phyloP scores from a whole-genome alignment of 1,140 invertebrate species.

The Littorina saxatilis region DNA sequence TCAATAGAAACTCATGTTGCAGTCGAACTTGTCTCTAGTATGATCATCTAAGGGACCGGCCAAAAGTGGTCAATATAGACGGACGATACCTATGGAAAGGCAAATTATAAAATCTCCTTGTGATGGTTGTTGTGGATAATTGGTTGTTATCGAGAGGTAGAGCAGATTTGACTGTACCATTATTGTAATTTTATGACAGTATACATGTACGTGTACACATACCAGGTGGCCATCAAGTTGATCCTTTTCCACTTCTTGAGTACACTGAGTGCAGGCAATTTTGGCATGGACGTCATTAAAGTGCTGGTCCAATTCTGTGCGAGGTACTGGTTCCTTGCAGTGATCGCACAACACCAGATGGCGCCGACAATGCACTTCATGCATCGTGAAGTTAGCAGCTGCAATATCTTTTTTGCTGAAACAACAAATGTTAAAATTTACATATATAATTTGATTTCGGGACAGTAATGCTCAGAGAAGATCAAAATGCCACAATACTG shows the following conservation, averaged over 20 bases:
- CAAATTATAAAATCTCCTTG: too few relatives aligned
- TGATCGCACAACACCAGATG: conserved; percentile 75
- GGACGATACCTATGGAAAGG: too few relatives aligned
- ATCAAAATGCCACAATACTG: neutral
- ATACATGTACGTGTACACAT: too few relatives aligned
- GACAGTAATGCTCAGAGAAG: neutral
- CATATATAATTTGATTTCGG: neutral
- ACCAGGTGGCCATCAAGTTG: conserved; percentile 76
- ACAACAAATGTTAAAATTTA: conserved; percentile 26
- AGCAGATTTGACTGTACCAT: too few relatives aligned
- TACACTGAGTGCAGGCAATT: conserved; percentile 74
- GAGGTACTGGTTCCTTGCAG: conserved; percentile 75
- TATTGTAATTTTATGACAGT: too few relatives aligned
- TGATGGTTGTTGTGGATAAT: too few relatives aligned
- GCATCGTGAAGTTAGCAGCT: conserved; percentile 75
- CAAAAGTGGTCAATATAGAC: too few relatives aligned
- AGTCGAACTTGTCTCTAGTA: too few relatives aligned
- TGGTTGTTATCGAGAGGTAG: too few relatives aligned
- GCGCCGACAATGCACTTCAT: conserved; percentile 77
- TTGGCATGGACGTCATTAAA: conserved; percentile 72
- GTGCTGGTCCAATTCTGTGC: conserved; percentile 73
- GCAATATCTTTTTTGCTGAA: conserved; percentile 76
- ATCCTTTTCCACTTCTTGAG: conserved; percentile 71
- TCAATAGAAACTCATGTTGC: too few relatives aligned
- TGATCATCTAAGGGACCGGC: too few relatives aligned